Evolutionary conservation across 2,113 vertebrate species (phyloP).

Genomic region (Hippoglossus stenolepis): DNA sequence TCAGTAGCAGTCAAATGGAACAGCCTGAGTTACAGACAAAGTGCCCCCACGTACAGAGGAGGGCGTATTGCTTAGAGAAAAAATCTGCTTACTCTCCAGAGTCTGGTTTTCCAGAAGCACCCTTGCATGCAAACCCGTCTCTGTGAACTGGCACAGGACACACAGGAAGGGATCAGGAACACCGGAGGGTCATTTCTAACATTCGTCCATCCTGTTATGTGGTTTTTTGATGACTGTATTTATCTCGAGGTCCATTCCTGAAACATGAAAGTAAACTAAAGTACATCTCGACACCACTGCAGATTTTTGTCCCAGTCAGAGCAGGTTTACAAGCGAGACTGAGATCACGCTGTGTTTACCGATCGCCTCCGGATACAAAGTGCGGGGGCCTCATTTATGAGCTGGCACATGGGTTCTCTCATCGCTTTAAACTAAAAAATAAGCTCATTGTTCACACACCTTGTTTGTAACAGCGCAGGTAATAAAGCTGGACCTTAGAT

Average conservation of each 20-base stretch:
- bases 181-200: background rate
- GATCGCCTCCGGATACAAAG: conserved; percentile 62
- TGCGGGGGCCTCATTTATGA: conserved; percentile 72
- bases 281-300: conserved; percentile 24
- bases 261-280: background rate
- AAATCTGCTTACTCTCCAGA: conserved; percentile 61
- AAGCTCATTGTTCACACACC: conserved; percentile 60
- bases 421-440: conserved; percentile 43
- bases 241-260: background rate
- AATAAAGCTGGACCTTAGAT: conserved; percentile 61
- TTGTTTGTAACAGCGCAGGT: conserved; percentile 67
- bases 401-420: conserved; percentile 61
- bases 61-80: conserved; percentile 55
- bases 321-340: conserved; percentile 55
- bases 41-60: conserved; percentile 45
- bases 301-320: conserved; percentile 48
- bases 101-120: conserved; percentile 51
- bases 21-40: conserved; percentile 58
- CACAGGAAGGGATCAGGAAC: conserved; percentile 12
- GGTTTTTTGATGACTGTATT: background rate
- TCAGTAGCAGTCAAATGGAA: conserved; percentile 65
- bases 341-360: conserved; percentile 69
- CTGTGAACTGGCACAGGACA: conserved; percentile 26
- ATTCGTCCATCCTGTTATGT: background rate
- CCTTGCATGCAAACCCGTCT: conserved; percentile 55